Evolutionary conservation across 2,888 invertebrate species (phyloP), one percentile per base, ranked within the genome.

Genomic region (Unio pictorum): DNA sequence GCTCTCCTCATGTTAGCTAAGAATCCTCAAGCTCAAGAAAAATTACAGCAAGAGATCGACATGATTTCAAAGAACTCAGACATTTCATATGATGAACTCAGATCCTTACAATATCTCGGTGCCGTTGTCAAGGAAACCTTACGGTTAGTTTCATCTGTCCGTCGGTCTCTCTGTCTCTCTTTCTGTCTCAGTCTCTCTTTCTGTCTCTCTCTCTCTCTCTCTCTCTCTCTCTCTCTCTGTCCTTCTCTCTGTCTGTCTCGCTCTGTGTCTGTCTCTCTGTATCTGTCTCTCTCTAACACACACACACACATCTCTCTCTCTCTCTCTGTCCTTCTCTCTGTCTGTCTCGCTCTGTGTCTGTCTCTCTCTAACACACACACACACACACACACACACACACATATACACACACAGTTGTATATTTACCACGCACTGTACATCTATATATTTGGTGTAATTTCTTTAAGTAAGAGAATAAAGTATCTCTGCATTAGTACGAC

Each of bases 41-140:
- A 91, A 69, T 86, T 93, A n/a, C 87, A 91, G 20, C 89, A 91
- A 68, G 92, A 93, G 80, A 88, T 91, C 4, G 75, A 83, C 58
- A 60, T 87, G 83, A 15, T 83, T 79, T 63, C 58, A 87, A 82
- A 73, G 60, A 61, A 64, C 64, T 68, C 61, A 54, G 60, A 69
- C 64, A 56, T 76, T 4, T 70, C 74, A 28, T 55, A 26, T 54
- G 71, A 81, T 55, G 82, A 90, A 70, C 79, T 91, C 6, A 80
- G 82, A 62, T 71, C 84, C 23, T 79, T 91, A 64, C 88, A 91
- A 18, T 91, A 93, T 67, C 86, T 94, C 30, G 94, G 92, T 85
- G 93, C 94, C 57, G 91, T 94, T 1, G 90, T 97, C 15, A 94
- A 94, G 87, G 97, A 97, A 91, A 92, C 95, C 0, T 91, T 97